Conservation (phyloP, 2,113 vertebrate genomes). For the Sterna hirundo region DNA sequence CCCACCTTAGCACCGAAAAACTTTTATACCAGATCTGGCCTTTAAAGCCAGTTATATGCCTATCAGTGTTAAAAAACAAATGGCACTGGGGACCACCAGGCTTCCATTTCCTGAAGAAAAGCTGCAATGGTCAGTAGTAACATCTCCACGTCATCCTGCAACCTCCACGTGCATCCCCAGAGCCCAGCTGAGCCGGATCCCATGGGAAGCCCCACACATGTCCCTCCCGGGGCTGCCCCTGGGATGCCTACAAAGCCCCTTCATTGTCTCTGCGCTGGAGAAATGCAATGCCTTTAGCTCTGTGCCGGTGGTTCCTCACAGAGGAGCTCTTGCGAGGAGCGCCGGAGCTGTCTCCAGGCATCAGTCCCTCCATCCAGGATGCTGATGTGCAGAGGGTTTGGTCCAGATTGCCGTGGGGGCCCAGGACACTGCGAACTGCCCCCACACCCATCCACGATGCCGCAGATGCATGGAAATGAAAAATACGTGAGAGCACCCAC, state of each 20-base stretch:
- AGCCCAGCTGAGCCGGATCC: neutral
- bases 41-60: fast-evolving
- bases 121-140: neutral
- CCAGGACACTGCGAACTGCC: neutral
- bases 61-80: neutral
- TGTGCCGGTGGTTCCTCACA: fast-evolving
- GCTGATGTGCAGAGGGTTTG: fast-evolving
- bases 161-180: neutral
- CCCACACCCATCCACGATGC: fast-evolving
- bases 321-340: neutral
- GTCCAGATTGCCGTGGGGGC: fast-evolving
- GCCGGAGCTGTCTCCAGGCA: fast-evolving
- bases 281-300: neutral
- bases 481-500: neutral
- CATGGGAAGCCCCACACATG: fast-evolving
- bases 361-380: neutral
- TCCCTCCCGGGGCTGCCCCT: neutral
- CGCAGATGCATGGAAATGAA: neutral
- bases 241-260: neutral
- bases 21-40: neutral
- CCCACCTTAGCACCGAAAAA: neutral
- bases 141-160: neutral
- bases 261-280: neutral
- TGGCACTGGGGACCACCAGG: neutral
- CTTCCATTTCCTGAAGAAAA: neutral